These are phyloP conservation scores for Macropodus opercularis DNA, from an alignment of 2,797 vertebrate genomes.

Conservation along the genomic window DNA sequence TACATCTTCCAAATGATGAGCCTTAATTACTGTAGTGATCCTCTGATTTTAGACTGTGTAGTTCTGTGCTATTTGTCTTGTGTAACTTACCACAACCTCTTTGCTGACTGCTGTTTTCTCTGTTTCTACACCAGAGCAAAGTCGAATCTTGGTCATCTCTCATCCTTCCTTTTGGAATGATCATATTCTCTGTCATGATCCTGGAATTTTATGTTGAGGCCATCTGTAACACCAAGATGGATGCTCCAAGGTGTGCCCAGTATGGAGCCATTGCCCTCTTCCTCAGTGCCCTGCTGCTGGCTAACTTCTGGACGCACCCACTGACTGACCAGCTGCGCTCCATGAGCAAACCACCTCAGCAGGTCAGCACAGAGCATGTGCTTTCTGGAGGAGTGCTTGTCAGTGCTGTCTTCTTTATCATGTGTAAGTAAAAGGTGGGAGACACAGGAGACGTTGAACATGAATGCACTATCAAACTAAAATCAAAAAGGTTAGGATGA, in stretches of 20 bases:
- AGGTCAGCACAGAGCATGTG: conserved; percentile 92
- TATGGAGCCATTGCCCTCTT: conserved; percentile 88
- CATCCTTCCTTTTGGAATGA: conserved; percentile 88
- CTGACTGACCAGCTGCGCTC: conserved; percentile 92
- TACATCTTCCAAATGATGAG: neutral
- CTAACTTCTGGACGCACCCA: conserved; percentile 97
- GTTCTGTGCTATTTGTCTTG: too few relatives aligned
- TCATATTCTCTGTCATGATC: conserved; percentile 92
- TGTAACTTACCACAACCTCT: too few relatives aligned
- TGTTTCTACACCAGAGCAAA: conserved; percentile 86
- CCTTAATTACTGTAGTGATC: neutral
- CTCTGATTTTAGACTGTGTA: too few relatives aligned
- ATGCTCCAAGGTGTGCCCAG: conserved; percentile 86
- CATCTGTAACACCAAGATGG: conserved; percentile 92
- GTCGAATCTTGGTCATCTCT: conserved; percentile 95
- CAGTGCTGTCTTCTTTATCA: conserved; percentile 93
- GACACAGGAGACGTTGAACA: neutral
- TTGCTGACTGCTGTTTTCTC: neutral
- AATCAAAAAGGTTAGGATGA: too few relatives aligned
- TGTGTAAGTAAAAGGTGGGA: conserved; percentile 82
- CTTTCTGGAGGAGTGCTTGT: conserved; percentile 96
- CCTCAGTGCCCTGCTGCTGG: conserved; percentile 89
- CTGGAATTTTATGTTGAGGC: conserved; percentile 98
- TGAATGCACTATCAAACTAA: neutral
- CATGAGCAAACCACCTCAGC: conserved; percentile 85